phyloP scores from a whole-genome alignment of 2,888 invertebrate genomes.

The Pristionchus arcanus region DNA sequence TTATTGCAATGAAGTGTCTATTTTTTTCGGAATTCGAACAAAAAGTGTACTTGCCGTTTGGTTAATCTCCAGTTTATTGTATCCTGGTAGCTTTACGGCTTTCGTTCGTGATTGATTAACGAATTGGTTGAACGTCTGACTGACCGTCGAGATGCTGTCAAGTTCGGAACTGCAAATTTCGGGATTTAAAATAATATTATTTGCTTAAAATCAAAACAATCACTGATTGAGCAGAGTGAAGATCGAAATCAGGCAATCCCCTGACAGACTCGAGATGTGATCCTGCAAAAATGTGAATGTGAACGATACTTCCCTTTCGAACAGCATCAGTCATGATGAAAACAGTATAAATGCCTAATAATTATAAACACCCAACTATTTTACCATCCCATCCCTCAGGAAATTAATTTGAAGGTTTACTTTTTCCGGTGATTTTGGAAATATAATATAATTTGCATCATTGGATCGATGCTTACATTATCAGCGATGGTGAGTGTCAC shows the following conservation, averaged over 20 bases:
- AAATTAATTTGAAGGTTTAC: too few species aligned
- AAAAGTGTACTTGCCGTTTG: not conserved
- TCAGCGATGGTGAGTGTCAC: too few species aligned
- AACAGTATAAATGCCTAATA: too few species aligned
- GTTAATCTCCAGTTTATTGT: not conserved
- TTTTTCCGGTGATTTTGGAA: too few species aligned
- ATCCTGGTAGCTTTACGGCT: not conserved
- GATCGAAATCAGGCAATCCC: not conserved
- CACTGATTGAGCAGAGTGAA: not conserved
- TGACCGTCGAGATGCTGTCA: not conserved
- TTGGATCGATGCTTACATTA: too few species aligned
- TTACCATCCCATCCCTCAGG: too few species aligned
- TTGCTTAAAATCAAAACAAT: too few species aligned
- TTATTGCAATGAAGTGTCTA: too few species aligned
- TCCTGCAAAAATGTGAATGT: not conserved
- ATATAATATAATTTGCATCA: too few species aligned
- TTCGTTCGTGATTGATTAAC: not conserved
- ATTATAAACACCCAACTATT: too few species aligned
- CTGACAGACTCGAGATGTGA: not conserved
- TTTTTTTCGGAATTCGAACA: too few species aligned
- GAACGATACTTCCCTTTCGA: not conserved
- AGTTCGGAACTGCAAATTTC: not conserved
- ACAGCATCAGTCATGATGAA: too few species aligned
- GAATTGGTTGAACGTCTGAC: not conserved
- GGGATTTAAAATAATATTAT: not conserved